Base-by-base conservation (phyloP, 1,140 invertebrate genomes). In the Orchesella cincta region DNA sequence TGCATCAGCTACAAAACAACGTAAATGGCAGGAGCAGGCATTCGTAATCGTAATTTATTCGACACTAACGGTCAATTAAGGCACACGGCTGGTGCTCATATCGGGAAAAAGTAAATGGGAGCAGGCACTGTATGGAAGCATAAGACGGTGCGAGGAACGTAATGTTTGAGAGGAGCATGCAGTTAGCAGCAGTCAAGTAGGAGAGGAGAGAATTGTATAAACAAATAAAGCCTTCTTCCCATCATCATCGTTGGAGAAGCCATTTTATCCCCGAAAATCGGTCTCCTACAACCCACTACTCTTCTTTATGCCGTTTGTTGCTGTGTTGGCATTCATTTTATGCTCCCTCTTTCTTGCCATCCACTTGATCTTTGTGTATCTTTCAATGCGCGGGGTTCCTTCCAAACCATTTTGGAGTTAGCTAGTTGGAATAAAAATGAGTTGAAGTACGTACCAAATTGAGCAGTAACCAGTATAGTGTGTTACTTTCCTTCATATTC, bases 41-140 rank as follows among this genome's bases (percentile, higher is more conserved):
- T 67, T 67, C 62, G 62, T 67, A 81, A 81, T 78, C 77, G 76
- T 81, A 81, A 81, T 81, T 81, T 81, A 81, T 81, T 78, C 78
- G 80, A 81, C 80, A 78, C 80, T 81, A 81, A 81, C 76, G 76
- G 75, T 54, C 75, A 57, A 79, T 81, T 78, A 64, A 76, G 76
- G 34, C 78, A 79, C 80, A 79, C 80, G 79, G 72, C 77, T 81
- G 62, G 62, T 67, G 62, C 62, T 67, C 62, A 33, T 67, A 67
- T 67, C 62, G n/a, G 62, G 52, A 67, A 67, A 57, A 67, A 67
- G 62, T 67, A 67, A 67, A 67, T 67, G 62, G 8, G 26, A 67
- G 33, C 62, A 33, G 62, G 62, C 62, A 31, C 31, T 67, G n/a
- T n/a, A n/a, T n/a, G n/a, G n/a, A n/a, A n/a, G n/a, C n/a, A n/a